Conservation (phyloP, 1,140 invertebrate genomes). For the Oreohelix idahoensis region DNA sequence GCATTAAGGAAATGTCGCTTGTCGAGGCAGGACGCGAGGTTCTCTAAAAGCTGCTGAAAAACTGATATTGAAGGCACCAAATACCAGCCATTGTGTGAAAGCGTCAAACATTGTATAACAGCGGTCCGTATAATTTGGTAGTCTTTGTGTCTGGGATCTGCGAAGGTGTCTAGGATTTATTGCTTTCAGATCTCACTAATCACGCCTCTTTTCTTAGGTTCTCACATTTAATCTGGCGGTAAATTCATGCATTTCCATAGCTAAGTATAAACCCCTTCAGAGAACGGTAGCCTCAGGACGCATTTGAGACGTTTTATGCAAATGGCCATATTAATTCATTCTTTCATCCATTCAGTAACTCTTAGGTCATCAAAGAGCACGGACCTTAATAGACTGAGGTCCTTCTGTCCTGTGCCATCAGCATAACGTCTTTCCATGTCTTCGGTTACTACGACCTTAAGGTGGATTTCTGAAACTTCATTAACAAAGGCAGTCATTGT, state of each 20-base stretch:
- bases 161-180: neutral
- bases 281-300: neutral
- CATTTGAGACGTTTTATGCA: constrained; percentile 9
- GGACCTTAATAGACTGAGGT: no score
- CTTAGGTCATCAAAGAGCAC: no score
- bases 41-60: neutral
- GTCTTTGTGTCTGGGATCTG: neutral
- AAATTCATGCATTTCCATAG: constrained; percentile 17
- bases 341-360: neutral
- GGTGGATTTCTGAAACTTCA: no score
- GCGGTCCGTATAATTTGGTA: neutral
- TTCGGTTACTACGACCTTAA: no score
- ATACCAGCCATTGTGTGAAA: neutral
- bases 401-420: no score
- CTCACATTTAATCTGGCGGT: constrained; percentile 3
- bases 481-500: no score
- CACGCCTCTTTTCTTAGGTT: neutral
- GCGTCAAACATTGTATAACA: constrained; percentile 10
- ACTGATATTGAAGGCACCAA: neutral
- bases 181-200: neutral
- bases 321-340: neutral
- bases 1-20: neutral
- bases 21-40: neutral
- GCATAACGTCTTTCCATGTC: no score
- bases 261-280: neutral